A percentile compares a stretch with the other conserved stretches of the same genome.
Evolutionary conservation across 92 coral and sea anemone species (phyloP).

Genomic region (Porites evermanni): DNA sequence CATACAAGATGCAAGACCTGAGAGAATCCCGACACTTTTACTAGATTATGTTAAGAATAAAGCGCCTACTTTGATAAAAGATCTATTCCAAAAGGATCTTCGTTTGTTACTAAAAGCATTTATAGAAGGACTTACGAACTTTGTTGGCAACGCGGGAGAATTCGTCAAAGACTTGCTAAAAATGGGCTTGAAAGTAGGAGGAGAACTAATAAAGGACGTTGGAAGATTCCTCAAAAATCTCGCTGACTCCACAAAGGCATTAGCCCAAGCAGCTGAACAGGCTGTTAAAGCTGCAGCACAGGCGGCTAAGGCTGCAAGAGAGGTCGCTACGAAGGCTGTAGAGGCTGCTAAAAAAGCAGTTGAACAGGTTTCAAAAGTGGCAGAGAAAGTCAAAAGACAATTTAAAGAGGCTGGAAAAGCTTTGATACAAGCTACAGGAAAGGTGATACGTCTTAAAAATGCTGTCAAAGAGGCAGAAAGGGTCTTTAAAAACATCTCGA

Average conservation of each 20-base stretch:
- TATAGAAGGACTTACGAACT: conserved; percentile 51
- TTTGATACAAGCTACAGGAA: conserved; percentile 26
- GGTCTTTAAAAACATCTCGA: conserved; percentile 44
- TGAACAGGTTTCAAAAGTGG: conserved; percentile 23
- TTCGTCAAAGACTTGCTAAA: conserved; percentile 51
- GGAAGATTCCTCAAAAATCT: conserved; percentile 52
- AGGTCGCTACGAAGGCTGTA: conserved; percentile 40
- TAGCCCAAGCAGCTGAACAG: conserved; percentile 44
- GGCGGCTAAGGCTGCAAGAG: conserved; percentile 52
- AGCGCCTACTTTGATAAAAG: conserved; percentile 46
- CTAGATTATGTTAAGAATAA: conserved; percentile 25
- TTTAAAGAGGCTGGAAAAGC: conserved; percentile 41
- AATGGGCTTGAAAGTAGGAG: conserved; percentile 45
- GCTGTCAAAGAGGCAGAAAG: conserved; percentile 43
- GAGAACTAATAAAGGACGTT: conserved; percentile 47
- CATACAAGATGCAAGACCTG: conserved; percentile 58
- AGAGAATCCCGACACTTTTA: conserved; percentile 54
- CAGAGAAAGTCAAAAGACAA: conserved; percentile 25
- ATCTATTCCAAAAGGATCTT: conserved; percentile 39
- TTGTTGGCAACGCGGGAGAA: conserved; percentile 49
- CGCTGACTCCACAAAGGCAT: conserved; percentile 35
- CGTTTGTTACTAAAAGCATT: conserved; percentile 48
- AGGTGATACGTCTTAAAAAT: conserved; percentile 40
- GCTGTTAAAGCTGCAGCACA: conserved; percentile 16
- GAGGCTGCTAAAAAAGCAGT: conserved; percentile 26